Percentiles rank a stretch among this genome's conserved stretches.
phyloP scores from a whole-genome alignment of 92 coral and sea anemone genomes.

The Actinostola sp. region DNA sequence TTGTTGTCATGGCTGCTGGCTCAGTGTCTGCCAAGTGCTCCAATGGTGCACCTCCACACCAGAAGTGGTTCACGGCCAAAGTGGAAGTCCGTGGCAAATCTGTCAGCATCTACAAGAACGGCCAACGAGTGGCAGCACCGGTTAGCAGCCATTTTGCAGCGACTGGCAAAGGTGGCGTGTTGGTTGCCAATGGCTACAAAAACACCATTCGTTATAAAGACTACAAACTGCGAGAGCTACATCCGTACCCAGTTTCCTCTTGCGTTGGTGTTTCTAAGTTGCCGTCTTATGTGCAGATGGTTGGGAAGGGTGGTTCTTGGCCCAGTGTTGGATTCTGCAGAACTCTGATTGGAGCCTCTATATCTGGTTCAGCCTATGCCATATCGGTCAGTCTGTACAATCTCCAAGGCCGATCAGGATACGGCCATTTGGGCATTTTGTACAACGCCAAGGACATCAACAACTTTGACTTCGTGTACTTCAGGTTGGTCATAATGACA shows the following conservation, averaged over 20 bases:
- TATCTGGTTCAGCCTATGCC: background rate
- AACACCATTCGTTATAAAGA: slow-evolving; percentile 56
- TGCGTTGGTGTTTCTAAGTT: background rate
- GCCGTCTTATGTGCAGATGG: slow-evolving; percentile 6
- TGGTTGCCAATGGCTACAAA: slow-evolving; percentile 70
- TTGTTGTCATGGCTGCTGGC: no score
- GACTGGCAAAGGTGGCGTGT: slow-evolving; percentile 53
- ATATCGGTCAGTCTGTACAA: slow-evolving; percentile 18
- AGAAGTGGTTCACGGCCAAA: no score
- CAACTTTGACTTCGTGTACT: slow-evolving; percentile 23
- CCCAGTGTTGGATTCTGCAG: slow-evolving; percentile 22
- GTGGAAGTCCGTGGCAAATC: background rate
- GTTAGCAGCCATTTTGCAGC: slow-evolving; percentile 36
- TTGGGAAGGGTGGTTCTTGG: slow-evolving; percentile 10
- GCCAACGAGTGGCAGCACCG: no score
- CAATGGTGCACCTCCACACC: slow-evolving; percentile 26
- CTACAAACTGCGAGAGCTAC: background rate
- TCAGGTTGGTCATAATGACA: no score
- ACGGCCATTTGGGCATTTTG: slow-evolving; percentile 27
- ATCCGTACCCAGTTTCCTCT: background rate
- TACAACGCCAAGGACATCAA: slow-evolving; percentile 24
- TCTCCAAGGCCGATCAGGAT: background rate
- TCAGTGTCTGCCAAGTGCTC: no score
- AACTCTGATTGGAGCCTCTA: background rate
- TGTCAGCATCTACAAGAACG: no score